These are phyloP conservation scores for Elysia crispata DNA, from an alignment of 2,888 invertebrate genomes.

Conservation along the genomic window DNA sequence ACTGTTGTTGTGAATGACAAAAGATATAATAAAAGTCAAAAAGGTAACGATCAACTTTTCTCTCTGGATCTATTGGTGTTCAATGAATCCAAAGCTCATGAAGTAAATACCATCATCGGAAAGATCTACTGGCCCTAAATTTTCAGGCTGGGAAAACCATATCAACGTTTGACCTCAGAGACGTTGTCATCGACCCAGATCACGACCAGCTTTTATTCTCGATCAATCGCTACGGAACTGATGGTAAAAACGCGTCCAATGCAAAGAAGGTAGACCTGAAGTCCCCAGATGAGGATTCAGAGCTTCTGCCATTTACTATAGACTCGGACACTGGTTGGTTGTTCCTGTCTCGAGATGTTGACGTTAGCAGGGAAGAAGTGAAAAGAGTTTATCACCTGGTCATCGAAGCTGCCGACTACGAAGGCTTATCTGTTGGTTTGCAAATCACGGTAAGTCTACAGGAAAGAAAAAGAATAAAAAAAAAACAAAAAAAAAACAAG, in stretches of 20 bases:
- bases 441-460: constrained; percentile 13
- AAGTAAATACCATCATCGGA: background rate
- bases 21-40: too few relatives aligned
- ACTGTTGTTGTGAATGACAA: too few relatives aligned
- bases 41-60: too few relatives aligned
- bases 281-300: background rate
- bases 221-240: background rate
- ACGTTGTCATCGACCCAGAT: constrained; percentile 26
- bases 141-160: constrained; percentile 19
- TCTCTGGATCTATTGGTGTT: too few relatives aligned
- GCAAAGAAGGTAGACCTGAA: too few relatives aligned
- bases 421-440: background rate
- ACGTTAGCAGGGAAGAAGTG: constrained; percentile 5
- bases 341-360: constrained; percentile 15
- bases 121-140: background rate
- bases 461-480: too few relatives aligned
- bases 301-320: constrained; percentile 2
- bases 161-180: constrained; percentile 16
- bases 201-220: constrained; percentile 1
- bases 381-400: background rate
- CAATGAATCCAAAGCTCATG: too few relatives aligned
- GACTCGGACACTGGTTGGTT: constrained; percentile 14
- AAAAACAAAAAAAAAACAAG: too few relatives aligned
- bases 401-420: constrained; percentile 14
- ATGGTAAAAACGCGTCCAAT: too few relatives aligned